Percentiles rank a stretch among this genome's conserved stretches.
Evolutionary conservation across 1,140 invertebrate genomes (phyloP).

Genomic region (Hycleus cichorii): DNA sequence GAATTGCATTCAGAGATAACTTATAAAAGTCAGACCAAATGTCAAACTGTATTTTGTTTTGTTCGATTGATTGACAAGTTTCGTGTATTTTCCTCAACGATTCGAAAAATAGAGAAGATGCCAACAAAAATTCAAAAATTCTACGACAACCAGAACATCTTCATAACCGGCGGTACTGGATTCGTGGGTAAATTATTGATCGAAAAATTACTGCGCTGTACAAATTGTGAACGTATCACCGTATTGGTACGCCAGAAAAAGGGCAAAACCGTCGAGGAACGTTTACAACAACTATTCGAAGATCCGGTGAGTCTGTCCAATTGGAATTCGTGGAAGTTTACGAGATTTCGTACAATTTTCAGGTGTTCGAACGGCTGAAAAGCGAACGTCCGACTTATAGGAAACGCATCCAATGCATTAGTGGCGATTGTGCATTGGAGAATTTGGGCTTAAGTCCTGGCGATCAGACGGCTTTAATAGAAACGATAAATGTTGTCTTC

Average conservation of each 20-base stretch:
- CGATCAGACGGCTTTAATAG: slow-evolving; percentile 47
- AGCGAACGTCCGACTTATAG: not conserved
- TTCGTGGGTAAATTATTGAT: slow-evolving; percentile 81
- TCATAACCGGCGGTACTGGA: slow-evolving; percentile 64
- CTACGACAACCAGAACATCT: slow-evolving; percentile 41
- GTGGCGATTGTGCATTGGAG: slow-evolving; percentile 37
- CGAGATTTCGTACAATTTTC: not conserved
- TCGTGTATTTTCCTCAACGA: too few species aligned
- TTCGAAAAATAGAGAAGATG: too few species aligned
- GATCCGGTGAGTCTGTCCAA: slow-evolving; percentile 44
- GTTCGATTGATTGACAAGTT: too few species aligned
- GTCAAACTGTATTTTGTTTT: too few species aligned
- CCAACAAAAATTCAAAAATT: too few species aligned
- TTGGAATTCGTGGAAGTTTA: not conserved
- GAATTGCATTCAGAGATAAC: too few species aligned
- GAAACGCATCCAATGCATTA: slow-evolving; percentile 20
- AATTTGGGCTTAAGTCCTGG: slow-evolving; percentile 52
- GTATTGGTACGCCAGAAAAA: slow-evolving; percentile 71
- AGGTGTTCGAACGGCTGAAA: slow-evolving; percentile 20
- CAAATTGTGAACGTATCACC: slow-evolving; percentile 68
- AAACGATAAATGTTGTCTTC: slow-evolving; percentile 66
- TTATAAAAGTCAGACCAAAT: too few species aligned
- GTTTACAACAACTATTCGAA: slow-evolving; percentile 55
- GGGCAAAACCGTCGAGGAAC: slow-evolving; percentile 53
- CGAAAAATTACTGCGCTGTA: slow-evolving; percentile 77